Base-by-base conservation (phyloP, 2,797 vertebrate species). In the Selene dorsalis region DNA sequence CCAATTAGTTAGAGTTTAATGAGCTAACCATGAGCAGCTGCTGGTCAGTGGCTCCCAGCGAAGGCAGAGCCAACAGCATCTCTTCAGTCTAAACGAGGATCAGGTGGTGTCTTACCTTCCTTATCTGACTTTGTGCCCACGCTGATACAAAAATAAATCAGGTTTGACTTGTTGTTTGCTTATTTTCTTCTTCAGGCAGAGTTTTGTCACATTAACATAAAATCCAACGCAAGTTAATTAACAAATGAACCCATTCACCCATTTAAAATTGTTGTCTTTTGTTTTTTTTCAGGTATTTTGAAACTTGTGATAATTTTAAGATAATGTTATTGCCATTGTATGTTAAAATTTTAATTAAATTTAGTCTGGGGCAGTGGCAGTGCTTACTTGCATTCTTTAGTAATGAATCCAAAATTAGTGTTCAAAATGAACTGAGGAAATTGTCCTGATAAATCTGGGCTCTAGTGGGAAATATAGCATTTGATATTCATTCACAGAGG, bases 11-110 rank as follows among this genome's bases (percentile, higher is more conserved):
- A 78, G 22, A 68, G 22, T 6, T 39, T 69, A 69, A 79, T 0
- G 16, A 82, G 45, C 11, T 39, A 72, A 84, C 2, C 0, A 58
- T 39, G 11, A 1, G 32, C 84, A 83, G 65, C 79, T 87, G 82
- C 3, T 41, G 59, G 5, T 47, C 50, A 65, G 9, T 16, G 17
- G 32, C 55, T 64, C 64, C 41, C 39, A 35, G 28, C 20, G 45
- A 39, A 57, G 22, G 48, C 26, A 14, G 39, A 16, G 53, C 53
- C 41, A 50, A 13, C 4, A 16, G 57, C 16, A 45, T 30, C 53
- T 38, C 4, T 50, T 28, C 35, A 28, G 17, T 55, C 5, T n/a
- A 24, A 55, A 53, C 0, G 0, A 57, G 20, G 6, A 1, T 30
- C 62, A 61, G 69, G 26, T 66, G 4, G 10, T 53, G n/a, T 14